These are phyloP conservation scores for Nephrotoma guestfalica DNA, from an alignment of 2,888 invertebrate species.

Conservation along the genomic window DNA sequence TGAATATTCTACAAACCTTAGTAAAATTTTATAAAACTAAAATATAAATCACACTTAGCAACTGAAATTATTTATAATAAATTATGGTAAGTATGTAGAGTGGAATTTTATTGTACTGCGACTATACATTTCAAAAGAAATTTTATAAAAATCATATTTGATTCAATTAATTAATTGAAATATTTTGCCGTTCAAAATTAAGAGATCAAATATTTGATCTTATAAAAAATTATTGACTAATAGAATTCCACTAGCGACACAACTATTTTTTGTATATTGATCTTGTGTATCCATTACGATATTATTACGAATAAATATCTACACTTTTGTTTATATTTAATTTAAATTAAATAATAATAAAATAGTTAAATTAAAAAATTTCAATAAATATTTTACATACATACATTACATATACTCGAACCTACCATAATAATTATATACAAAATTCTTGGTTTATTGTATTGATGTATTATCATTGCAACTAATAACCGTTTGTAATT, in stretches of 20 bases:
- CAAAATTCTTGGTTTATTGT: neutral
- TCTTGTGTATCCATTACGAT: neutral
- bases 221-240: neutral
- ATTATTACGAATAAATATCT: neutral
- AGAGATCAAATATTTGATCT: neutral
- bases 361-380: neutral
- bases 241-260: neutral
- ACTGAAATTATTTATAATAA: neutral
- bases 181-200: neutral
- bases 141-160: no score
- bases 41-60: neutral
- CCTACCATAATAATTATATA: neutral
- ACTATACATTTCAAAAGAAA: no score
- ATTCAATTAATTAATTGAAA: neutral
- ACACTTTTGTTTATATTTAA: neutral
- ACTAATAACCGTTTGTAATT: slow-evolving; percentile 24
- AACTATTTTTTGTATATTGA: neutral
- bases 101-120: no score
- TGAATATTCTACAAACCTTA: neutral
- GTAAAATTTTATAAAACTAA: neutral
- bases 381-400: neutral
- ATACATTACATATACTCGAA: neutral
- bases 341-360: neutral
- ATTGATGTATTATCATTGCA: slow-evolving; percentile 15
- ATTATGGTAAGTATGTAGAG: no score